Conservation (phyloP, 2,797 vertebrate species). For the Myotis daubentonii region DNA sequence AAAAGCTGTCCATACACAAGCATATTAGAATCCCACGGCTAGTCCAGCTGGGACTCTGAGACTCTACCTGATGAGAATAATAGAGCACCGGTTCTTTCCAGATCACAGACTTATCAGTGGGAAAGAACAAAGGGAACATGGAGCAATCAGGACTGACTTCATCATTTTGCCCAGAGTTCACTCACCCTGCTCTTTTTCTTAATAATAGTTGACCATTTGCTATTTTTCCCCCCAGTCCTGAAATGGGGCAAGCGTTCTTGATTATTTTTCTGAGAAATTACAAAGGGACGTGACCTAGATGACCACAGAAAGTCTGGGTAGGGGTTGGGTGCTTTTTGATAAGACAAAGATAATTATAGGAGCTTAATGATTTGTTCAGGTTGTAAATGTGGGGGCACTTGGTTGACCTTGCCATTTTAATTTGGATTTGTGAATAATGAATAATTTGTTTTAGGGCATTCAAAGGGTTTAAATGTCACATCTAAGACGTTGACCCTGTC, state of each 20-base stretch:
- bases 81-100: neutral
- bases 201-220: slow-evolving; percentile 46
- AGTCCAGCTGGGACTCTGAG: neutral
- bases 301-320: neutral
- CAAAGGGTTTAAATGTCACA: slow-evolving; percentile 62
- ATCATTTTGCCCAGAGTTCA: neutral
- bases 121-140: neutral
- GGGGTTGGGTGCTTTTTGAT: slow-evolving; percentile 41
- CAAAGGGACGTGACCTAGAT: slow-evolving; percentile 62
- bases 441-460: slow-evolving; percentile 77
- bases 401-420: slow-evolving; percentile 71
- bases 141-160: slow-evolving; percentile 28
- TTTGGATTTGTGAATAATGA: slow-evolving; percentile 78
- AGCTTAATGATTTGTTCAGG: slow-evolving; percentile 68
- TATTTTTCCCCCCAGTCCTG: neutral
- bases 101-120: neutral
- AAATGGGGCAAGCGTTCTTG: slow-evolving; percentile 10
- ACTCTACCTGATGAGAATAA: neutral
- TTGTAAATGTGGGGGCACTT: slow-evolving; percentile 61
- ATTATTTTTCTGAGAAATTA: slow-evolving; percentile 63
- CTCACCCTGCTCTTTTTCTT: slow-evolving; percentile 4
- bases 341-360: slow-evolving; percentile 73
- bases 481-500: slow-evolving; percentile 72
- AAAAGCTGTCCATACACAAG: neutral
- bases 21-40: neutral